These are phyloP conservation scores for Chelonus insularis DNA, from an alignment of 1,140 invertebrate genomes.

Conservation along the genomic window DNA sequence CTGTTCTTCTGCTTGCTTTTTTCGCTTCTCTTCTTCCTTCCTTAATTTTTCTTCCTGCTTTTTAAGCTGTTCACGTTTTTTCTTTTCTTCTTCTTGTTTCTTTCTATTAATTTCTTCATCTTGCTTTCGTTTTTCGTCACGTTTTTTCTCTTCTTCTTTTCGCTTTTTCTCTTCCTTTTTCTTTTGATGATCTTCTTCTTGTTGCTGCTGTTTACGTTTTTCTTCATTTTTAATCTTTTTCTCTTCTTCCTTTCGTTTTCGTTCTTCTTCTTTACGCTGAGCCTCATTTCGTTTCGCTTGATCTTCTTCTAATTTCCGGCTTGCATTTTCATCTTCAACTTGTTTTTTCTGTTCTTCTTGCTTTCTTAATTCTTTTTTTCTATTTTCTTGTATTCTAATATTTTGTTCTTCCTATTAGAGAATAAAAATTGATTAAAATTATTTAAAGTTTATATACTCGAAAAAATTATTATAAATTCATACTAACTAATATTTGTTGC, in stretches of 20 bases:
- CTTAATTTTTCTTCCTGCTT: constrained; percentile 57
- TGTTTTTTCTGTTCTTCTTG: constrained; percentile 43
- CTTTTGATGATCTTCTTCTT: constrained; percentile 46
- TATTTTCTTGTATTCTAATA: constrained; percentile 54
- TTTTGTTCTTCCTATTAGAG: constrained; percentile 59
- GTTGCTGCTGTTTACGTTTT: constrained; percentile 48
- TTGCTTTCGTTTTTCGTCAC: constrained; percentile 47
- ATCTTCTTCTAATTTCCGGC: constrained; percentile 47
- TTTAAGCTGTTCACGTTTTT: constrained; percentile 57
- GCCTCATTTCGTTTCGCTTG: constrained; percentile 50
- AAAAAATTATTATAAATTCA: neutral
- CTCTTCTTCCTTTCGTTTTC: constrained; percentile 47
- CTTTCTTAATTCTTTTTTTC: constrained; percentile 50
- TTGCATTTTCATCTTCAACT: constrained; percentile 42
- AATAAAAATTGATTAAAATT: too few species aligned
- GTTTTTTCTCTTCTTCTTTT: constrained; percentile 53
- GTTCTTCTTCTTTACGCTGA: constrained; percentile 51
- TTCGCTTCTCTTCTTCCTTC: constrained; percentile 56
- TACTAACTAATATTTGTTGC: constrained; percentile 59
- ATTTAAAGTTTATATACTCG: too few species aligned
- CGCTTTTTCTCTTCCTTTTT: constrained; percentile 51
- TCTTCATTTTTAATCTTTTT: constrained; percentile 51
- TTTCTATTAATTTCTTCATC: constrained; percentile 53
- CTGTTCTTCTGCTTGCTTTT: constrained; percentile 60
- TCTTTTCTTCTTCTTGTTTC: constrained; percentile 60